Conservation (phyloP, 2,797 vertebrate genomes). For the Anabas testudineus region DNA sequence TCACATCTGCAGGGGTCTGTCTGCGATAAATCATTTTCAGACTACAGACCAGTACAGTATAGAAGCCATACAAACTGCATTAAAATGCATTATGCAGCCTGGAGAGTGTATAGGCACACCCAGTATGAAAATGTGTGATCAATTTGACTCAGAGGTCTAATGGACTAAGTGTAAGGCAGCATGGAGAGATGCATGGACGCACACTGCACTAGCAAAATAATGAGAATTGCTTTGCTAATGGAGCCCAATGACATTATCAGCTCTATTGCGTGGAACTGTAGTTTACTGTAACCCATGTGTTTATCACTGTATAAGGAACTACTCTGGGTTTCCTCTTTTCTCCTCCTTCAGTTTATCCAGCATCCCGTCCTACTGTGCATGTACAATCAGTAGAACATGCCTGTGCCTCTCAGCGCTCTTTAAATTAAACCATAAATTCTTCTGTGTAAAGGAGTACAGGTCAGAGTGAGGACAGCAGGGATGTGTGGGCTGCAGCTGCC, state of each 20-base stretch:
- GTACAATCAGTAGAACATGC: slow-evolving; percentile 34
- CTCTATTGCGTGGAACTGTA: slow-evolving; percentile 2
- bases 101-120: slow-evolving; percentile 26
- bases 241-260: slow-evolving; percentile 7
- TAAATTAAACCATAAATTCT: slow-evolving; percentile 66
- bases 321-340: background rate
- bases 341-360: background rate
- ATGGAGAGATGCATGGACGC: background rate
- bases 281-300: slow-evolving; percentile 8
- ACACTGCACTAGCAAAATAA: slow-evolving; percentile 10
- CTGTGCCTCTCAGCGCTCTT: background rate
- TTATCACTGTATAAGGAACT: slow-evolving; percentile 29
- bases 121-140: slow-evolving; percentile 27
- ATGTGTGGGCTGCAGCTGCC: slow-evolving; percentile 6
- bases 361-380: slow-evolving; percentile 22
- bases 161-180: slow-evolving; percentile 33
- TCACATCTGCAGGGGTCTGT: slow-evolving; percentile 18
- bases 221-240: slow-evolving; percentile 18
- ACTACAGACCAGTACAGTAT: slow-evolving; percentile 22
- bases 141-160: slow-evolving; percentile 43
- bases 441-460: slow-evolving; percentile 40
- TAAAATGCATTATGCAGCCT: slow-evolving; percentile 47
- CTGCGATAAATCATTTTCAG: slow-evolving; percentile 59
- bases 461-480: slow-evolving; percentile 60
- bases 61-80: slow-evolving; percentile 30